Percentiles rank a stretch among this genome's conserved stretches.
These are phyloP conservation scores for Pseudomyrmex flavicornis DNA, from an alignment of 1,140 invertebrate species.

Conservation along the genomic window DNA sequence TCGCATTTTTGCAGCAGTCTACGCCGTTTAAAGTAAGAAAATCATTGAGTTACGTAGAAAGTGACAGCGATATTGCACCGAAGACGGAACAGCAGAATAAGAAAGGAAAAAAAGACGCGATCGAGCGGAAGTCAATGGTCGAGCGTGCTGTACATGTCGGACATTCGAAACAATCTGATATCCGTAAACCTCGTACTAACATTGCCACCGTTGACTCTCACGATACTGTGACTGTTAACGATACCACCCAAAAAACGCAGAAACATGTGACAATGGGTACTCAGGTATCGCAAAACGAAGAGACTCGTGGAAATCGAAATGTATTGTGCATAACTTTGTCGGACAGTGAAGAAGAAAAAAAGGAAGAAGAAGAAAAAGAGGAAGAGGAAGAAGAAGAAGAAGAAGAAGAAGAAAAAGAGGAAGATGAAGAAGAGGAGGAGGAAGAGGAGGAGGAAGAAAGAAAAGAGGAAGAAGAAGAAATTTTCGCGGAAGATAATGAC, in stretches of 20 bases:
- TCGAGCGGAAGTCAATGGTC: background rate
- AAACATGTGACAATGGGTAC: background rate
- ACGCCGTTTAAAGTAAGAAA: slow-evolving; percentile 82
- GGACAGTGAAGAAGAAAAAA: background rate
- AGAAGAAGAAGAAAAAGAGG: no score
- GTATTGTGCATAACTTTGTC: background rate
- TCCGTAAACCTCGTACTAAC: background rate
- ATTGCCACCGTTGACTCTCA: background rate
- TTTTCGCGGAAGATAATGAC: background rate
- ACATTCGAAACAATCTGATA: background rate
- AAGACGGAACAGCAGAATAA: background rate
- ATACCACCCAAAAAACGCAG: background rate
- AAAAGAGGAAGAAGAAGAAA: background rate
- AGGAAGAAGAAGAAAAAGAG: no score
- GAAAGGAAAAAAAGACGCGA: background rate
- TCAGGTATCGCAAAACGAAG: background rate
- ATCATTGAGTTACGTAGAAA: background rate
- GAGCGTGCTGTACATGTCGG: background rate
- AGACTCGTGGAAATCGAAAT: background rate
- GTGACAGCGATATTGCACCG: background rate
- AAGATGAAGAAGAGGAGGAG: no score
- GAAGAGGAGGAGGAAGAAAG: no score
- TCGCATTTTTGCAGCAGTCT: slow-evolving; percentile 85
- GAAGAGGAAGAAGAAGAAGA: no score
- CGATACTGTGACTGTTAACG: background rate